Conservation (phyloP, 1,140 invertebrate species). For the Monochamus saltuarius region DNA sequence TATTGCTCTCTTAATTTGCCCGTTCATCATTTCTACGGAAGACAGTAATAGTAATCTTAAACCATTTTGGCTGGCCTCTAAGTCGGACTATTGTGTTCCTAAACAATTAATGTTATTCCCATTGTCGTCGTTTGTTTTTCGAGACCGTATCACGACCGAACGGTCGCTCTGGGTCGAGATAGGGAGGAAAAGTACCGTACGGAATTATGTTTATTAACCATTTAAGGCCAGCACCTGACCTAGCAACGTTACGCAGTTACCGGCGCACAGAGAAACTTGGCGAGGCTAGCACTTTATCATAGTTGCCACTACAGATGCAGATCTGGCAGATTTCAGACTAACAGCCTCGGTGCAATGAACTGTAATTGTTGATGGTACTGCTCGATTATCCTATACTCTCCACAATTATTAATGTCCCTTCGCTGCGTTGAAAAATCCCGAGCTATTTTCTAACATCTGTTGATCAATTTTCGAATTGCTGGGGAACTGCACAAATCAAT, state of each 20-base stretch:
- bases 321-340: conserved; percentile 39
- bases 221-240: not conserved
- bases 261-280: conserved; percentile 19
- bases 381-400: conserved; percentile 28
- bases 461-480: conserved; percentile 23
- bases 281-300: conserved; percentile 33
- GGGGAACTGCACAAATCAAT: conserved; percentile 13
- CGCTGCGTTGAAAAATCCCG: conserved; percentile 13
- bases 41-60: no score
- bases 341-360: conserved; percentile 32
- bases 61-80: no score
- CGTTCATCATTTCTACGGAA: no score
- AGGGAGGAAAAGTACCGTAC: no score
- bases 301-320: conserved; percentile 35
- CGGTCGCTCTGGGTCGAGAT: no score
- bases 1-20: no score
- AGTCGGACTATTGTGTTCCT: no score
- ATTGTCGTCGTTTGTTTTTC: no score
- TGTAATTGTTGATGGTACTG: conserved; percentile 34
- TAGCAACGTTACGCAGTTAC: conserved; percentile 25
- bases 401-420: conserved; percentile 20
- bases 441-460: conserved; percentile 20
- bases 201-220: no score
- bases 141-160: no score
- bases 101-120: no score